Percentiles rank a stretch among this genome's conserved stretches.
These are phyloP conservation scores for Botia almorhae DNA, from an alignment of 2,797 vertebrate species.

Conservation along the genomic window DNA sequence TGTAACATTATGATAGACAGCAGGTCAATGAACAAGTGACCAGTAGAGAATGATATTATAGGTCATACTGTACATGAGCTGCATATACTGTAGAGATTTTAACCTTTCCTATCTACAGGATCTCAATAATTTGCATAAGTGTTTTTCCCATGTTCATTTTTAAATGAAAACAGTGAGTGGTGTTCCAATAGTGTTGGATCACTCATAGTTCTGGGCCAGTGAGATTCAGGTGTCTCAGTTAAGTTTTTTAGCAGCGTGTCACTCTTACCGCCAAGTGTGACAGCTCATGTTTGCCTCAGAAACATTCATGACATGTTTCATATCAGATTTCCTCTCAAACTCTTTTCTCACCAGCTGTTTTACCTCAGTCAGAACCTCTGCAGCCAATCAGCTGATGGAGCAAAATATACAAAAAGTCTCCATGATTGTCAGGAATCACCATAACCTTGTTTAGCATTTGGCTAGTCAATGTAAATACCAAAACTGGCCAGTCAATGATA, in stretches of 20 bases:
- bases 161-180: neutral
- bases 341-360: conserved; percentile 19
- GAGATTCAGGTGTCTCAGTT: neutral
- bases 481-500: neutral
- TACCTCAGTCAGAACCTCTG: conserved; percentile 37
- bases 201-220: neutral
- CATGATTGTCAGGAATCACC: conserved; percentile 28
- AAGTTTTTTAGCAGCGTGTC: neutral
- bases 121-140: neutral
- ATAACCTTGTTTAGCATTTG: conserved; percentile 19
- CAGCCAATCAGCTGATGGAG: conserved; percentile 29
- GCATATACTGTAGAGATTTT: neutral
- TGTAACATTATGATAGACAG: conserved; percentile 12
- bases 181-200: neutral
- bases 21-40: conserved; percentile 5
- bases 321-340: neutral
- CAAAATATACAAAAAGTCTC: conserved; percentile 4
- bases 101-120: neutral
- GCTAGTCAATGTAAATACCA: conserved; percentile 35
- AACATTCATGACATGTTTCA: neutral
- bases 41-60: neutral
- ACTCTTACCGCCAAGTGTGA: neutral
- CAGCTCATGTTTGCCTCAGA: neutral
- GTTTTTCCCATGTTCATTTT: neutral
- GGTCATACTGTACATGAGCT: conserved; percentile 7